Base-by-base conservation (phyloP, 2,797 vertebrate species). In the Diplodus puntazzo region DNA sequence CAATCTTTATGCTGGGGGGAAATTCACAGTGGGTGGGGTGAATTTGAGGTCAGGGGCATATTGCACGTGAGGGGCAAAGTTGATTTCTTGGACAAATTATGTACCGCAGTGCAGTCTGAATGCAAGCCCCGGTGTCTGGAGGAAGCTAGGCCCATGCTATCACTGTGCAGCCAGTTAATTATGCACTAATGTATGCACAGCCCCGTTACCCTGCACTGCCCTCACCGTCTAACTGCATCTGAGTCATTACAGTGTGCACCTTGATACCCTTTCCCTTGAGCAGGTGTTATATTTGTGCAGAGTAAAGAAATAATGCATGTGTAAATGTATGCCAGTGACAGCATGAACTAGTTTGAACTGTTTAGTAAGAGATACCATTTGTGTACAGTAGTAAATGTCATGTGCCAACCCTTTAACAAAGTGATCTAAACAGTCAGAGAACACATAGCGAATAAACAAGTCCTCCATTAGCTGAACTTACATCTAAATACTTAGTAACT, bases 161-260 rank as follows among this genome's bases (percentile, higher is more conserved):
- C 83, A 77, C 53, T 74, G 67, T 70, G 75, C 89, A 89, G 60
- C 18, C 71, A 63, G 71, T 94, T 87, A 92, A 93, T 92, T 88
- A 93, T 92, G 89, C 81, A 92, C 87, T 91, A 87, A 93, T 89
- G 70, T 85, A 91, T 90, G 80, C 90, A 82, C 49, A 87, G 87
- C 45, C 80, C 77, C 77, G 81, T 85, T 86, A 79, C 85, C 72
- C 65, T 54, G 66, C 20, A 25, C 67, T 73, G n/a, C 69, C 70
- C 50, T 80, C 61, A 70, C 42, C 61, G 81, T 65, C 59, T 60
- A 59, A 61, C 69, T 61, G 12, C 20, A 72, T 62, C 76, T 0
- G 55, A 65, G 68, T 83, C 84, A 87, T 55, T 77, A 52, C 45
- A 82, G 42, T 25, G 50, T 63, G 11, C 18, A 12, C 25, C 63